Percentiles rank a stretch among this genome's conserved stretches.
Evolutionary conservation across 2,113 vertebrate species (phyloP).

Genomic region (Erythrocercus mccallii): DNA sequence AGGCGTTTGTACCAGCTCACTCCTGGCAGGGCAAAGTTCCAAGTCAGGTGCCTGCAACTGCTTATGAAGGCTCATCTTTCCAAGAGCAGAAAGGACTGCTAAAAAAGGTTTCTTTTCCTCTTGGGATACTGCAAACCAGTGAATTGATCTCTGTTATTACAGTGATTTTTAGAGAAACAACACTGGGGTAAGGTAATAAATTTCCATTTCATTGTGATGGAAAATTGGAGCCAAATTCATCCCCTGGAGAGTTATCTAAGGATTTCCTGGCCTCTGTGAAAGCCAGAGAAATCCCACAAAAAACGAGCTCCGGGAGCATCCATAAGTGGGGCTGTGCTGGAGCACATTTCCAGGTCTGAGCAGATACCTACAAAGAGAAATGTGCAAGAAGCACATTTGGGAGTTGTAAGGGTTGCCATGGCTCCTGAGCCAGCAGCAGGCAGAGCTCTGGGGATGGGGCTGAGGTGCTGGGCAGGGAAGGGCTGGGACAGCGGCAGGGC

Average conservation of each 20-base stretch:
- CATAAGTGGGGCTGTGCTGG: rapidly evolving
- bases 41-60: not conserved
- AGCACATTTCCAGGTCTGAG: not conserved
- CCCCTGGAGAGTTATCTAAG: not conserved
- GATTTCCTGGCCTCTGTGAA: not conserved
- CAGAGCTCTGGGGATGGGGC: not conserved
- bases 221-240: not conserved
- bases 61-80: not conserved
- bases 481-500: not conserved
- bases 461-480: not conserved
- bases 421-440: not conserved
- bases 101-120: not conserved
- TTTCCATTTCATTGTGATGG: not conserved
- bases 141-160: not conserved
- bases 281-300: not conserved
- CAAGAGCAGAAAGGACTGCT: not conserved
- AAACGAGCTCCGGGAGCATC: not conserved
- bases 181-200: not conserved
- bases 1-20: not conserved
- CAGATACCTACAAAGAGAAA: not conserved
- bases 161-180: not conserved
- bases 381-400: not conserved
- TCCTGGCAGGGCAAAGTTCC: not conserved
- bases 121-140: not conserved
- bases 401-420: not conserved